Evolutionary conservation across 2,888 invertebrate species (phyloP), one percentile per base, ranked within the genome.

Genomic region (Dorcus parallelipipedus): DNA sequence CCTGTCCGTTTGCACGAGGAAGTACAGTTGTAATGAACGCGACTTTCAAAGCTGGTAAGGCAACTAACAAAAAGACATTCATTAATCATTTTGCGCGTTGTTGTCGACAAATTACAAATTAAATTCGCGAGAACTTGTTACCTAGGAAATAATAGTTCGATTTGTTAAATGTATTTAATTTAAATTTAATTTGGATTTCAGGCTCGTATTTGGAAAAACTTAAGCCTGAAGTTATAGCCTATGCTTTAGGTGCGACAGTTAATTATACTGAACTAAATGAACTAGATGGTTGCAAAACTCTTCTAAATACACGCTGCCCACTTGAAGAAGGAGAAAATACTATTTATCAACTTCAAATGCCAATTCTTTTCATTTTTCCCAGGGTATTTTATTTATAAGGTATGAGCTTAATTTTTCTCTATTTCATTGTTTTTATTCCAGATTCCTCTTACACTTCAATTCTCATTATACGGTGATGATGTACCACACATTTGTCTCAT

Each of bases 31-130:
- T 42, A n/a, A 56, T 64, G 23, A 61, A 58, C 33, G 47, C 65
- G 38, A 63, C 65, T 38, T 67, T 68, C 50, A 64, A 58, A 56
- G 60, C 66, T 39, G 56, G 67, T 67, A 63, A 65, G 59, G 26
- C 26, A 33, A 33, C 26, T 14, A 14, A 14, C 14, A 14, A 33
- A 33, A 33, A 33, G 6, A 6, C 7, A 33, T 33, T 33, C 26
- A 33, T 33, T 33, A 33, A 33, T 33, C 26, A 33, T 33, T 33
- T 33, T 33, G 26, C 26, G 3, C 26, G 6, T 33, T 33, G 6
- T 33, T 33, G 26, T 33, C 26, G 26, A 33, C 7, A 33, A 33
- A 33, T 33, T 33, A 33, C 26, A 33, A 33, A 33, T 33, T 33
- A 33, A 33, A 33, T 33, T 33, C 7, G 26, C 26, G 26, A 7